A percentile compares a stretch with the other conserved stretches of the same genome.
Evolutionary conservation across 2,888 invertebrate genomes (phyloP).

Genomic region (Cheilosia scutellata): DNA sequence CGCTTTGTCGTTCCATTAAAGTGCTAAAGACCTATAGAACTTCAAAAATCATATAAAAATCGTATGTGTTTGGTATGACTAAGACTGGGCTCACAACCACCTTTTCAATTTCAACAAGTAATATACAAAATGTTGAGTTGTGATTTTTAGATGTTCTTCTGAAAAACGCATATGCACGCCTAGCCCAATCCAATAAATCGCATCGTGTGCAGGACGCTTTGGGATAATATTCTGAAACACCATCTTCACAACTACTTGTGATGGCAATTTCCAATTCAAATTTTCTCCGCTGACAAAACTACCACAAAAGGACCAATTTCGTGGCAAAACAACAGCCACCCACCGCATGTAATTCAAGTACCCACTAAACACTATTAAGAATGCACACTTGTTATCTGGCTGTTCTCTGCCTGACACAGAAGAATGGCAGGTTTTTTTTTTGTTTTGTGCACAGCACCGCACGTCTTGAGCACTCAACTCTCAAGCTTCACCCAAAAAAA

Average conservation of each 20-base stretch:
- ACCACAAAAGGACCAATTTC: background rate
- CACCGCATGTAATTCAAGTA: background rate
- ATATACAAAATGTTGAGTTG: too few relatives aligned
- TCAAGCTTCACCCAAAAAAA: conserved; percentile 23
- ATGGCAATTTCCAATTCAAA: background rate
- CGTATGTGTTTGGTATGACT: too few relatives aligned
- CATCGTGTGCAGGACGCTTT: too few relatives aligned
- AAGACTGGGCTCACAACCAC: too few relatives aligned
- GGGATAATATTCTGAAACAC: background rate
- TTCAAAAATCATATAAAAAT: too few relatives aligned
- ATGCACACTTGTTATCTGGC: conserved; percentile 29
- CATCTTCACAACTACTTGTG: background rate
- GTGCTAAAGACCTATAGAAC: too few relatives aligned
- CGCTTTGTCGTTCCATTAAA: too few relatives aligned
- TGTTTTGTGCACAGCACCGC: background rate
- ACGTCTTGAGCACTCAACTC: conserved; percentile 17
- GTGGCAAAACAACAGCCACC: background rate
- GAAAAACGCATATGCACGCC: too few relatives aligned
- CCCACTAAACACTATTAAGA: conserved; percentile 30
- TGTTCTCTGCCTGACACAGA: background rate
- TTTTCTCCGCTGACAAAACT: background rate
- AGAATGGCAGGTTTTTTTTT: background rate
- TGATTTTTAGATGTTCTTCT: too few relatives aligned
- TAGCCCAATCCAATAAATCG: too few relatives aligned
- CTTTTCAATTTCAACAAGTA: too few relatives aligned